Conservation (phyloP, 2,888 invertebrate species). For the Epinotia ramella region DNA sequence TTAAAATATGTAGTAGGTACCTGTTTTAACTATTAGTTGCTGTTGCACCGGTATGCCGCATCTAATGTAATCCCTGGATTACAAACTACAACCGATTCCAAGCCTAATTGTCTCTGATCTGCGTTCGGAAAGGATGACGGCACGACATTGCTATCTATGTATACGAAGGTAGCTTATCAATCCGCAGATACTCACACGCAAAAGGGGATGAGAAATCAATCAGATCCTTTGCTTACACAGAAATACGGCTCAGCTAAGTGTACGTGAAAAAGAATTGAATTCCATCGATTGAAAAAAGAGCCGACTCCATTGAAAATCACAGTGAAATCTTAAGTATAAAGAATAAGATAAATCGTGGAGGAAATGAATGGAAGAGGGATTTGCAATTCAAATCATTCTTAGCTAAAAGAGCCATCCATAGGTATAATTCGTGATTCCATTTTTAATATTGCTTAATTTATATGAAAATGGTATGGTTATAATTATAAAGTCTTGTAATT, state of each 20-base stretch:
- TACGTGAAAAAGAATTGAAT: slow-evolving; percentile 43
- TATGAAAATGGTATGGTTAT: slow-evolving; percentile 33
- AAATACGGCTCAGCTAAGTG: slow-evolving; percentile 43
- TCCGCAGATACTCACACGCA: not conserved
- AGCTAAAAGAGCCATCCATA: slow-evolving; percentile 53
- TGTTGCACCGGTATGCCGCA: not conserved
- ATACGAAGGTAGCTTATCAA: not conserved
- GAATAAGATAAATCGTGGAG: slow-evolving; percentile 52
- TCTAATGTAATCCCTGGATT: too few relatives aligned
- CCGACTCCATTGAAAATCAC: slow-evolving; percentile 54
- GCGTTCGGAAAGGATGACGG: not conserved
- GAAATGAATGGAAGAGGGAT: slow-evolving; percentile 62
- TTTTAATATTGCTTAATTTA: slow-evolving; percentile 50
- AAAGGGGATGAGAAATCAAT: slow-evolving; percentile 17
- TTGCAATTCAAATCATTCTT: slow-evolving; percentile 69
- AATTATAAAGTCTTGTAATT: slow-evolving; percentile 32
- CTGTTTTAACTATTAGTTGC: too few relatives aligned
- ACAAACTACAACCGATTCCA: not conserved
- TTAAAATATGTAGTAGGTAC: too few relatives aligned
- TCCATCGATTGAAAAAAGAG: slow-evolving; percentile 50
- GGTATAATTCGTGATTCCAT: slow-evolving; percentile 56
- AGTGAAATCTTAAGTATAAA: slow-evolving; percentile 57
- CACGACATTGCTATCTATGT: not conserved
- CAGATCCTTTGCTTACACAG: slow-evolving; percentile 18
- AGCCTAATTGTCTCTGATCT: not conserved